Percentiles rank a stretch among this genome's conserved stretches.
Evolutionary conservation across 2,888 invertebrate genomes (phyloP).

Genomic region (Drosophila emarginata): DNA sequence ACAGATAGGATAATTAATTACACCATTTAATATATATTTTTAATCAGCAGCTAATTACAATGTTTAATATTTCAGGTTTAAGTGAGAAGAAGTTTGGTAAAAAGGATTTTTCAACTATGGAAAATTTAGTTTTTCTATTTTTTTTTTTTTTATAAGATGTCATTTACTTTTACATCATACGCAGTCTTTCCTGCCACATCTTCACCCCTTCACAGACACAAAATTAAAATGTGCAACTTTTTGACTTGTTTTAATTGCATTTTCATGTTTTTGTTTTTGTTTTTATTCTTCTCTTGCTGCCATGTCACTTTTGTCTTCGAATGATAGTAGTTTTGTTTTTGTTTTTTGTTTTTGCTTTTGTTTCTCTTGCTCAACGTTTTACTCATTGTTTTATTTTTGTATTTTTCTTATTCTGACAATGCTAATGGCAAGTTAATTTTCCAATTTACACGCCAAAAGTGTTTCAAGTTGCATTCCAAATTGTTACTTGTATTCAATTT

Average conservation of each 20-base stretch:
- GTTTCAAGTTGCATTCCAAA: neutral
- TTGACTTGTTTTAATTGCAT: slow-evolving; percentile 24
- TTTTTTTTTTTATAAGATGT: no score
- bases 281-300: neutral
- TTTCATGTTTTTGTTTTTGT: slow-evolving; percentile 3
- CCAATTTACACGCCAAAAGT: slow-evolving; percentile 47
- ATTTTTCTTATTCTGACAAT: slow-evolving; percentile 6
- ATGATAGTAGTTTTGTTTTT: neutral
- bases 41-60: no score
- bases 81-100: no score
- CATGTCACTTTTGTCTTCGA: neutral
- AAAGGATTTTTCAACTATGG: no score
- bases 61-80: no score
- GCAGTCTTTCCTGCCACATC: no score
- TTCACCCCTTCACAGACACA: neutral
- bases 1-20: no score
- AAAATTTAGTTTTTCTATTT: no score
- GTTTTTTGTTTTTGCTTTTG: neutral
- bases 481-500: slow-evolving; percentile 7
- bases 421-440: slow-evolving; percentile 48
- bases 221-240: slow-evolving; percentile 26
- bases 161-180: no score
- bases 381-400: slow-evolving; percentile 12
- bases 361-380: neutral
- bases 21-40: no score